phyloP scores from a whole-genome alignment of 2,888 invertebrate species.

The Mesoligia furuncula region DNA sequence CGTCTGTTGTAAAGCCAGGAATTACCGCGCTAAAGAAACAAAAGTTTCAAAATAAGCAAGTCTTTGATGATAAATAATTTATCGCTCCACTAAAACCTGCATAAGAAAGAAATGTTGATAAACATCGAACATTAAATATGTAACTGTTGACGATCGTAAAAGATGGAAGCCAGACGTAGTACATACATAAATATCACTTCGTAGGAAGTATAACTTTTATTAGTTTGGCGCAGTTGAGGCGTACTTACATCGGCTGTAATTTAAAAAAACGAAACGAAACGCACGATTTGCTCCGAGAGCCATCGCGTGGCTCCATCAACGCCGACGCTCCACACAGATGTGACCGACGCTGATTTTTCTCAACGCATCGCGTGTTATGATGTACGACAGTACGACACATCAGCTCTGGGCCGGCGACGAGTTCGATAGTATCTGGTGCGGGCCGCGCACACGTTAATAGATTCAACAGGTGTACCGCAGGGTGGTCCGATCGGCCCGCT shows the following conservation, averaged over 20 bases:
- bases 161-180: constrained; percentile 87
- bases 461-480: constrained; percentile 88
- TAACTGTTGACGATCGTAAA: constrained; percentile 90
- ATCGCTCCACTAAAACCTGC: constrained; percentile 88
- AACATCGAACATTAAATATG: constrained; percentile 90
- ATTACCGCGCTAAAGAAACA: constrained; percentile 82
- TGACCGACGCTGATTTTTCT: constrained; percentile 84
- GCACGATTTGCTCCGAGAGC: constrained; percentile 82
- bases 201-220: constrained; percentile 85
- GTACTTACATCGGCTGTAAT: constrained; percentile 78
- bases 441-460: constrained; percentile 81
- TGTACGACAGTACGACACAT: constrained; percentile 80
- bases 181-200: constrained; percentile 86
- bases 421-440: constrained; percentile 81
- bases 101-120: constrained; percentile 91
- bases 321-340: constrained; percentile 71
- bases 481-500: constrained; percentile 84
- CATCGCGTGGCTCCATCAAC: constrained; percentile 77
- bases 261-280: constrained; percentile 83
- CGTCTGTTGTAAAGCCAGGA: constrained; percentile 78
- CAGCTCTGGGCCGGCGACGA: constrained; percentile 72
- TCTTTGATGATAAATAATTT: constrained; percentile 90
- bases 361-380: constrained; percentile 84
- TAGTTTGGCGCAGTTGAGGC: constrained; percentile 80
- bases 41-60: constrained; percentile 88